phyloP scores from a whole-genome alignment of 2,113 vertebrate genomes.

The Neopipo cinnamomea region DNA sequence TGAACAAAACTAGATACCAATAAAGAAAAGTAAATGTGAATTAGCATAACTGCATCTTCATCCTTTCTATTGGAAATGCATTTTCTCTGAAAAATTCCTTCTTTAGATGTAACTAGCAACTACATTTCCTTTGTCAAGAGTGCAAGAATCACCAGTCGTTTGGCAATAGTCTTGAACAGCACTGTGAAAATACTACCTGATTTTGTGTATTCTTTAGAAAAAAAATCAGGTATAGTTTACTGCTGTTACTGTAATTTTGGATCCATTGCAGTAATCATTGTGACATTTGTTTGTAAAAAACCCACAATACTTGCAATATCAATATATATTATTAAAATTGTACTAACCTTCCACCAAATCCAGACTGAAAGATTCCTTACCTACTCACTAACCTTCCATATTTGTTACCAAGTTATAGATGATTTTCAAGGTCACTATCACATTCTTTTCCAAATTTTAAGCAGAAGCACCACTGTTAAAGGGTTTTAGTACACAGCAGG shows the following conservation, averaged over 20 bases:
- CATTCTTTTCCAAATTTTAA: not conserved
- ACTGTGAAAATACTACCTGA: not conserved
- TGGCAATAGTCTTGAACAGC: not conserved
- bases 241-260: not conserved
- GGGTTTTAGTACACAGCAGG: not conserved
- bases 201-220: not conserved
- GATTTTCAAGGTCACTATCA: not conserved
- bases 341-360: not conserved
- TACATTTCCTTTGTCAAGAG: not conserved
- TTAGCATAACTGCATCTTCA: not conserved
- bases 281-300: not conserved
- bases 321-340: not conserved
- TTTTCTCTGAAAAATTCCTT: not conserved
- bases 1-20: not conserved
- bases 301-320: not conserved
- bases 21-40: not conserved
- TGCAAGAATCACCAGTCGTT: not conserved
- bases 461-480: not conserved
- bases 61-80: not conserved
- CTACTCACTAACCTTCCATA: not conserved
- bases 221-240: not conserved
- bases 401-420: not conserved
- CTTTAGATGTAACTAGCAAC: not conserved
- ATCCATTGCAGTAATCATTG: not conserved
- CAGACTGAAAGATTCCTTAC: not conserved